Evolutionary conservation across 2,797 vertebrate species (phyloP).

Genomic region (Poecile montanus): DNA sequence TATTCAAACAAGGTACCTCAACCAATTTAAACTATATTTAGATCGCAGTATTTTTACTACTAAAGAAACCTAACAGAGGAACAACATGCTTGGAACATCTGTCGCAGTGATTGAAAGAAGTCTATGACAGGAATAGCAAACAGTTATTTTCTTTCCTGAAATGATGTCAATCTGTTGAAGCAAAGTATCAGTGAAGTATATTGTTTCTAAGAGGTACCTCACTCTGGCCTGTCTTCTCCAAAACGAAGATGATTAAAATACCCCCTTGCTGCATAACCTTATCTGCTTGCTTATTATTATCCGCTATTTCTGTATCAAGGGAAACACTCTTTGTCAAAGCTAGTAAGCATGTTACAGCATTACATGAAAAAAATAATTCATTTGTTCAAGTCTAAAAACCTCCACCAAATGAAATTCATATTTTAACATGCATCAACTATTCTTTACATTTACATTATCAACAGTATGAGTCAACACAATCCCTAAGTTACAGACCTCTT

Average conservation of each 20-base stretch:
- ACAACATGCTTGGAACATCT: constrained; percentile 52
- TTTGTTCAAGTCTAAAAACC: neutral
- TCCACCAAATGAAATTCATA: neutral
- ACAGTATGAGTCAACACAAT: neutral
- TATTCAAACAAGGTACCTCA: neutral
- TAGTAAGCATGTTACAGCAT: neutral
- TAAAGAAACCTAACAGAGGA: constrained; percentile 24
- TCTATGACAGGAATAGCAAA: constrained; percentile 54
- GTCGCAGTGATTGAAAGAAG: constrained; percentile 53
- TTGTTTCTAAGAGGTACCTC: neutral
- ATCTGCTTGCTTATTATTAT: neutral
- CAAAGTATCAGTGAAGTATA: neutral
- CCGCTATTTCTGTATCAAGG: neutral
- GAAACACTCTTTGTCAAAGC: neutral
- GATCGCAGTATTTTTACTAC: neutral
- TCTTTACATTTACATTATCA: constrained; percentile 23
- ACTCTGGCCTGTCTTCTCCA: neutral
- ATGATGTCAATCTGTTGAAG: constrained; percentile 43
- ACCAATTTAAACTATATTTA: constrained; percentile 38
- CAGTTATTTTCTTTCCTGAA: constrained; percentile 45
- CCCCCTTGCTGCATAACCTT: neutral
- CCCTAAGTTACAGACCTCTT: neutral
- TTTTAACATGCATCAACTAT: neutral
- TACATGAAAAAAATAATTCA: neutral
- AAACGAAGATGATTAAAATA: constrained; percentile 27